These are phyloP conservation scores for Elanoides forficatus DNA, from an alignment of 2,113 vertebrate species.

Conservation along the genomic window DNA sequence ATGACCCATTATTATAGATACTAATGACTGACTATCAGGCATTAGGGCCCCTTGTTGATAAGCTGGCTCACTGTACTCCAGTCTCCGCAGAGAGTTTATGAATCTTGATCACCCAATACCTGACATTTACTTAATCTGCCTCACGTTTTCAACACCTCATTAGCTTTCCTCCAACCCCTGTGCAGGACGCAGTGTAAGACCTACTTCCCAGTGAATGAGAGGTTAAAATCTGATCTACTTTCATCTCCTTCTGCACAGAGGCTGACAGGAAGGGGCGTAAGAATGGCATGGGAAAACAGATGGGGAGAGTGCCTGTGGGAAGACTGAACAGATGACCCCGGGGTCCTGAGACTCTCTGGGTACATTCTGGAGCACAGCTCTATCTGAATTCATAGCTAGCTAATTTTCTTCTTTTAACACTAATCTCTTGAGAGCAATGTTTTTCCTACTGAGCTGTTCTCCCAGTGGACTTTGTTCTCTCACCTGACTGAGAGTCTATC, in stretches of 20 bases:
- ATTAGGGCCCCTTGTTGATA: neutral
- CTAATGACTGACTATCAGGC: neutral
- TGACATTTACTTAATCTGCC: neutral
- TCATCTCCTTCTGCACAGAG: neutral
- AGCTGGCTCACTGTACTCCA: neutral
- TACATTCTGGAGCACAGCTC: neutral
- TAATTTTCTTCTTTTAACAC: neutral
- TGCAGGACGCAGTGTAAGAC: neutral
- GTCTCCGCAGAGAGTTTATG: neutral
- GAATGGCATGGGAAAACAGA: conserved; percentile 28
- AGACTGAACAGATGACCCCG: neutral
- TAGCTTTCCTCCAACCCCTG: neutral
- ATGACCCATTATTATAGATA: neutral
- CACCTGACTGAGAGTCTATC: neutral
- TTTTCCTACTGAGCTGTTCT: neutral
- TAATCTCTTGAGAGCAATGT: neutral
- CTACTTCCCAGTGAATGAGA: neutral
- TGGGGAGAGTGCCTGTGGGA: neutral
- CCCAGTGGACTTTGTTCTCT: neutral
- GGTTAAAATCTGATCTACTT: neutral
- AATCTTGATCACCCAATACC: neutral
- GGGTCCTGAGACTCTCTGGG: neutral
- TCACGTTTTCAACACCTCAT: neutral
- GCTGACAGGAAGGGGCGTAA: neutral
- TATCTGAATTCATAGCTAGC: neutral